These are phyloP conservation scores for Ceratitis capitata DNA, from an alignment of 1,140 invertebrate genomes.

Conservation along the genomic window DNA sequence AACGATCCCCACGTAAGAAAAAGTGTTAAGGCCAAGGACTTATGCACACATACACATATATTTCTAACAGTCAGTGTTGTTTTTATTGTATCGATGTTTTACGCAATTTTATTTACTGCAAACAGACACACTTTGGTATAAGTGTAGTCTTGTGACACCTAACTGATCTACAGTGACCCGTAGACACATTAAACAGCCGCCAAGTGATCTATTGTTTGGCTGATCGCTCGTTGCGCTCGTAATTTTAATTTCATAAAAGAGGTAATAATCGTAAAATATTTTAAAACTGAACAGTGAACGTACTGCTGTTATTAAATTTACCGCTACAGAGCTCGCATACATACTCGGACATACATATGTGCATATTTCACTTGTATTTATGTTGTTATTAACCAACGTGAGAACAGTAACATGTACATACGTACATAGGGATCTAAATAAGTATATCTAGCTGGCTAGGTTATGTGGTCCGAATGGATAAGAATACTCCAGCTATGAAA, in stretches of 20 bases:
- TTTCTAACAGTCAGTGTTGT: background rate
- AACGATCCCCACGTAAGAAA: background rate
- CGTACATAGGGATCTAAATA: background rate
- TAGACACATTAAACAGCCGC: background rate
- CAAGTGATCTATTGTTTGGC: background rate
- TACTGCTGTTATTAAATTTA: background rate
- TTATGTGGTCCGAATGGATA: background rate
- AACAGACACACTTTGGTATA: background rate
- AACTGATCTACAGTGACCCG: background rate
- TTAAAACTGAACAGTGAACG: background rate
- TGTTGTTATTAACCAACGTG: background rate
- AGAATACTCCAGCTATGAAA: no score
- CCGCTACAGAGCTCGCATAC: background rate
- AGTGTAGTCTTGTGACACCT: background rate
- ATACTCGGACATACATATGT: background rate
- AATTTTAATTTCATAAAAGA: background rate
- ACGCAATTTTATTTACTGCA: background rate
- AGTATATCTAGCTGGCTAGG: background rate
- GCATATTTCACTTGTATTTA: background rate
- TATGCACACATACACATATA: no score
- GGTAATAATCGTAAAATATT: slow-evolving; percentile 20
- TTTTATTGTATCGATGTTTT: background rate
- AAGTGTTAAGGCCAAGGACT: background rate
- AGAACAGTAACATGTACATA: background rate
- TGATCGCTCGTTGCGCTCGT: background rate